Evolutionary conservation across 1,140 invertebrate species (phyloP), one percentile per base, ranked within the genome.

Genomic region (Philotrypesis tridentata): DNA sequence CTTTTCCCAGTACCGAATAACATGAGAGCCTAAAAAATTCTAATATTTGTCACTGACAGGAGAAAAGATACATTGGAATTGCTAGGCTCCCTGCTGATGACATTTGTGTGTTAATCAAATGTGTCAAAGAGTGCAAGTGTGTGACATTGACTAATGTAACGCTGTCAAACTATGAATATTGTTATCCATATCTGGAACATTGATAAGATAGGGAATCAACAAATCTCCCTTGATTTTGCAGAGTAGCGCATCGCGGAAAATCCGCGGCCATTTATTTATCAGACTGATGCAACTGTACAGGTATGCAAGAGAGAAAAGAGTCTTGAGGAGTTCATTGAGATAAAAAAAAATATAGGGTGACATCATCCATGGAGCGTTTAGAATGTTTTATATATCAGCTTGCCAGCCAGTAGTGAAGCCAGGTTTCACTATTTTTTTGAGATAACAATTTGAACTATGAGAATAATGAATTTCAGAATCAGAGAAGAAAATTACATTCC

Each of bases 291-390:
- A 68, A 75, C 60, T 68, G 55, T 81, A 23, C 60, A 75, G 29
- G 63, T 81, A 81, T 77, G 61, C n/a, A 82, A 60, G 7, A 37
- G 40, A 71, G 23, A 23, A 77, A 77, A 81, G 7, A 70, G 25
- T 72, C 6, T 55, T 55, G 48, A 65, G 43, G 9, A 73, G 11
- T n/a, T 73, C 21, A 40, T 67, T 40, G 23, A 37, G 31, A 61
- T n/a, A 67, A 29, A 77, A 77, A 82, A 82, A 73, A n/a, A 27
- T n/a, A 61, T 37, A n/a, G 8, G 14, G 33, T 76, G 74, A 76
- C 33, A 65, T 76, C 61, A 67, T 43, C 43, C 12, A 17, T 68
- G 37, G 25, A 78, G 25, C 27, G 48, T 78, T 17, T 8, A 65
- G 60, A 37, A 25, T 63, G 11, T 37, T 17, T 76, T 65, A 76